Conservation (phyloP, 2,888 invertebrate species). For the Xiphydria camelus region DNA sequence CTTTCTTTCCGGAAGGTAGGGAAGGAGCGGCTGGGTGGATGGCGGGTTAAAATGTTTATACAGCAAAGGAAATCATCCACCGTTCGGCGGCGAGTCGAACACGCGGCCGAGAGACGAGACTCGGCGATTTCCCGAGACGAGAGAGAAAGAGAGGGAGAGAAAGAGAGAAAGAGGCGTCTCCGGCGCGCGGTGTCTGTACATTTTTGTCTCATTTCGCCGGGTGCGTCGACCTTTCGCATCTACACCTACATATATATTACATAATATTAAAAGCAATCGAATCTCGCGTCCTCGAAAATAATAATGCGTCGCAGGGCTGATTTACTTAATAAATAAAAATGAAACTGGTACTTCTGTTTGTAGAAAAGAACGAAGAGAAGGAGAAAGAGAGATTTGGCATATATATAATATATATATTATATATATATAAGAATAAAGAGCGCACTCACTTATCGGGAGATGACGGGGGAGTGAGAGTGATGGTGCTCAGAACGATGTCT, state of each 20-base stretch:
- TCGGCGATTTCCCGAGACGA: too few relatives aligned
- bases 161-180: constrained; percentile 4
- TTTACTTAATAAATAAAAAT: constrained; percentile 12
- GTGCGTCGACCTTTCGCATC: too few relatives aligned
- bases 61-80: too few relatives aligned
- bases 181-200: constrained; percentile 35
- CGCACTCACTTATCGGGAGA: constrained; percentile 66
- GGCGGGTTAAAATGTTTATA: too few relatives aligned
- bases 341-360: constrained; percentile 7
- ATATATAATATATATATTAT: constrained; percentile 17
- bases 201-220: constrained; percentile 17
- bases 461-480: constrained; percentile 64
- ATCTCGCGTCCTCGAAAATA: too few relatives aligned
- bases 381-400: constrained; percentile 1
- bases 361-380: constrained; percentile 11
- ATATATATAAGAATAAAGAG: constrained; percentile 33
- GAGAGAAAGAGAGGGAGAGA: not conserved
- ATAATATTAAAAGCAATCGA: too few relatives aligned
- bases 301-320: too few relatives aligned
- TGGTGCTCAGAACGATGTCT: constrained; percentile 54
- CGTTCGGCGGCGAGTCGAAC: too few relatives aligned
- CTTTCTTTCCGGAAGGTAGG: too few relatives aligned
- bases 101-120: too few relatives aligned
- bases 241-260: too few relatives aligned
- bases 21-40: too few relatives aligned